A percentile compares a stretch with the other conserved stretches of the same genome.
These are phyloP conservation scores for Holotrichia oblita DNA, from an alignment of 1,140 invertebrate species.

Conservation along the genomic window DNA sequence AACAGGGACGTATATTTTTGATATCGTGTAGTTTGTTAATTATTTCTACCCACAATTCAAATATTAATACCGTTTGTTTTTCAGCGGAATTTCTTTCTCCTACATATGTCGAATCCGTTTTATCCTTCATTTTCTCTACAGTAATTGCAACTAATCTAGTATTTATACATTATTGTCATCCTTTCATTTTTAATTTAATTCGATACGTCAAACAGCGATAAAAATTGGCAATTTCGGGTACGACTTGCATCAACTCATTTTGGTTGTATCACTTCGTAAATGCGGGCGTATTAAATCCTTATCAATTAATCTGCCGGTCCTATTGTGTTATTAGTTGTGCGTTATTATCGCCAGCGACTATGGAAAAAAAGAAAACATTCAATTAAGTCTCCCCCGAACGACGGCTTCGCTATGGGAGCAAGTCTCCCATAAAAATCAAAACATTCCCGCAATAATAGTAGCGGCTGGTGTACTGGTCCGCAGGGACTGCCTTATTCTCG, in stretches of 20 bases:
- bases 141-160: too few species aligned
- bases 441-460: slow-evolving; percentile 30
- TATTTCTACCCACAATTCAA: slow-evolving; percentile 37
- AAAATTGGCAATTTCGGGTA: background rate
- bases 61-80: slow-evolving; percentile 40
- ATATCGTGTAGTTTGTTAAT: slow-evolving; percentile 40
- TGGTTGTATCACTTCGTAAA: background rate
- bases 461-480: background rate
- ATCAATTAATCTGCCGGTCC: slow-evolving; percentile 18
- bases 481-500: background rate
- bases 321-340: background rate
- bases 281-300: background rate
- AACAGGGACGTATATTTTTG: slow-evolving; percentile 34
- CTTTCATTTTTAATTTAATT: too few species aligned
- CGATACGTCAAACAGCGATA: background rate
- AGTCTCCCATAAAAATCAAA: slow-evolving; percentile 41
- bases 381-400: slow-evolving; percentile 11
- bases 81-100: background rate
- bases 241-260: background rate
- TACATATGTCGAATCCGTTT: background rate
- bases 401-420: background rate
- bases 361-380: slow-evolving; percentile 31
- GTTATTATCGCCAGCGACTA: background rate
- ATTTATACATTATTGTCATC: too few species aligned
- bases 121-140: background rate